phyloP scores from a whole-genome alignment of 2,888 invertebrate species.

The Cephus rjabovi region DNA sequence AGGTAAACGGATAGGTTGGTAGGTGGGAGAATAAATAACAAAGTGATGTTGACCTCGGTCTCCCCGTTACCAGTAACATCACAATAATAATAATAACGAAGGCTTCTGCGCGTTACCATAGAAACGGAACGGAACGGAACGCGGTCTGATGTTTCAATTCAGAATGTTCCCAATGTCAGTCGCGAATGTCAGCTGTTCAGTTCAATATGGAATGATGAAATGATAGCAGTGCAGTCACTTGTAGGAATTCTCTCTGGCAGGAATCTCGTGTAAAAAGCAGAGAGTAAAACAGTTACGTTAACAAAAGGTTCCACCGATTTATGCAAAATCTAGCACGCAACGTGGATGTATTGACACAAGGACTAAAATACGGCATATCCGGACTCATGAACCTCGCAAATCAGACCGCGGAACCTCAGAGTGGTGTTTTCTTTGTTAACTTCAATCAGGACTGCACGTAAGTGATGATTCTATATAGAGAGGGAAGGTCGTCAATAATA shows the following conservation, averaged over 20 bases:
- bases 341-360: conserved; percentile 68
- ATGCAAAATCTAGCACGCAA: conserved; percentile 67
- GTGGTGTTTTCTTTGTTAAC: conserved; percentile 92
- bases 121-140: conserved; percentile 35
- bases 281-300: not conserved
- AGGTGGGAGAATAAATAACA: conserved; percentile 5
- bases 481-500: not conserved
- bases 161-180: conserved; percentile 35
- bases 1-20: not conserved
- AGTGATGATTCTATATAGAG: conserved; percentile 67
- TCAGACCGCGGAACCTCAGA: conserved; percentile 81
- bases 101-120: conserved; percentile 26
- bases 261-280: not conserved
- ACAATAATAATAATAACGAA: conserved; percentile 6
- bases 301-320: conserved; percentile 44
- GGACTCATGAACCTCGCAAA: conserved; percentile 89
- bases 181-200: conserved; percentile 46
- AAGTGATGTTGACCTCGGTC: not conserved
- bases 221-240: conserved; percentile 38
- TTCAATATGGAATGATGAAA: conserved; percentile 46
- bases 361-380: conserved; percentile 69
- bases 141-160: conserved; percentile 38
- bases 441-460: conserved; percentile 99
- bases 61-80: not conserved
- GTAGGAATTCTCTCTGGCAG: conserved; percentile 30